Evolutionary conservation across 2,113 vertebrate genomes (phyloP).

Genomic region (Orientallactaga bullata): DNA sequence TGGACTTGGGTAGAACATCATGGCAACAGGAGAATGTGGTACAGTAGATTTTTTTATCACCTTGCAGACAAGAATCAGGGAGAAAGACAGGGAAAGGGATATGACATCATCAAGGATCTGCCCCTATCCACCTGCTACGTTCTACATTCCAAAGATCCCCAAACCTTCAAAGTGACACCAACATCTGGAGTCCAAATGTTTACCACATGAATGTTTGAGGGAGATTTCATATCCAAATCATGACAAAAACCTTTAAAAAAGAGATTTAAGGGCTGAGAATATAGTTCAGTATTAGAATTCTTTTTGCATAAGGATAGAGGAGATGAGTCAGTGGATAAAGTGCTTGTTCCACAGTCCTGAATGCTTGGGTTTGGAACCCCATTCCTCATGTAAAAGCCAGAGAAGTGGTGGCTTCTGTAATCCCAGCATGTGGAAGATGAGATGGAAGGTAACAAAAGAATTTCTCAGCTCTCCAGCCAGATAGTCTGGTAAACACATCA

Average conservation of each 20-base stretch:
- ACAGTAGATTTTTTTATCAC: background rate
- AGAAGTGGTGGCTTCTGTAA: too few relatives aligned
- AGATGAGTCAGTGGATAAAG: background rate
- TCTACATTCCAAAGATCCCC: background rate
- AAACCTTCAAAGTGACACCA: background rate
- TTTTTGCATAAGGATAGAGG: too few relatives aligned
- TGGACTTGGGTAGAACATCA: background rate
- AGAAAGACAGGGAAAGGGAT: background rate
- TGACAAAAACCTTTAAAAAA: background rate
- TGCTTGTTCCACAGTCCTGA: background rate
- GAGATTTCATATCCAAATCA: background rate
- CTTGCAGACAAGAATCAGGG: background rate
- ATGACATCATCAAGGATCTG: background rate
- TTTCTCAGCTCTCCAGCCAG: too few relatives aligned
- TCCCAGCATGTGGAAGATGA: too few relatives aligned
- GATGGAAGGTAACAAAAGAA: too few relatives aligned
- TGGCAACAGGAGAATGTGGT: background rate
- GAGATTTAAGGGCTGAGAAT: background rate
- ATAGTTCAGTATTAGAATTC: background rate
- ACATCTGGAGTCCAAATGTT: background rate
- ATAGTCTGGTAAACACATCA: too few relatives aligned
- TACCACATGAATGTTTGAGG: background rate
- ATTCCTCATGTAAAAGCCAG: too few relatives aligned
- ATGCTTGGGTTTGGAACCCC: background rate
- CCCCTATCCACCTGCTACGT: too few relatives aligned